Evolutionary conservation across 2,113 vertebrate species (phyloP).

Genomic region (Sphyrna mokarran): DNA sequence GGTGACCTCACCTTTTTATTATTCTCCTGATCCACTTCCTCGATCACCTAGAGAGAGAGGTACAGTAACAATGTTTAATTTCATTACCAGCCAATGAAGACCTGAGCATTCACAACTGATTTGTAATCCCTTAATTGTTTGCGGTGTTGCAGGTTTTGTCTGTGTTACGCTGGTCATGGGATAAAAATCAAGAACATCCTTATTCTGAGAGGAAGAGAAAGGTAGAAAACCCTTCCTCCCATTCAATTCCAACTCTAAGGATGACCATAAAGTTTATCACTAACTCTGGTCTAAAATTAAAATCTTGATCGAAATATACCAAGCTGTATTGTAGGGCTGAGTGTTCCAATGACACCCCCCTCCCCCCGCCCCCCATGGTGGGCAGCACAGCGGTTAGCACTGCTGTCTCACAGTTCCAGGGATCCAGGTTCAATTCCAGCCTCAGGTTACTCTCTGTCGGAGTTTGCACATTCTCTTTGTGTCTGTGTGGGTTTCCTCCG

Average conservation of each 20-base stretch:
- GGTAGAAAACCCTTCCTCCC: background rate
- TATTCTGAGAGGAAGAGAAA: background rate
- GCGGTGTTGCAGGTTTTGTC: background rate
- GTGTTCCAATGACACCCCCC: no score
- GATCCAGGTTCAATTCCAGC: no score
- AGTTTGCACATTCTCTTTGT: no score
- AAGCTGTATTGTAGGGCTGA: background rate
- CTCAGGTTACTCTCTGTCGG: no score
- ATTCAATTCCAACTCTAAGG: background rate
- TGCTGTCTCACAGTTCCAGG: no score
- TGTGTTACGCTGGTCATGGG: background rate
- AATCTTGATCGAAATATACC: background rate
- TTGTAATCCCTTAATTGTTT: background rate
- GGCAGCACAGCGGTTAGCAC: no score
- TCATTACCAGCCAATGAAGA: background rate
- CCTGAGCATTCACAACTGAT: background rate
- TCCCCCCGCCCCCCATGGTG: no score
- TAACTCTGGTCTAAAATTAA: background rate
- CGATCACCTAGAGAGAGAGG: constrained; percentile 61
- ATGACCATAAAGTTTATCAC: no score
- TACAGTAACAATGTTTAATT: constrained; percentile 39
- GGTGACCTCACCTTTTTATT: constrained; percentile 76
- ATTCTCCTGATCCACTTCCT: constrained; percentile 87
- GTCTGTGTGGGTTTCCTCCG: no score
- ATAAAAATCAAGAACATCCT: background rate